Percentiles rank a stretch among this genome's conserved stretches.
Evolutionary conservation across 1,140 invertebrate genomes (phyloP).

Genomic region (Phocides pigmalion): DNA sequence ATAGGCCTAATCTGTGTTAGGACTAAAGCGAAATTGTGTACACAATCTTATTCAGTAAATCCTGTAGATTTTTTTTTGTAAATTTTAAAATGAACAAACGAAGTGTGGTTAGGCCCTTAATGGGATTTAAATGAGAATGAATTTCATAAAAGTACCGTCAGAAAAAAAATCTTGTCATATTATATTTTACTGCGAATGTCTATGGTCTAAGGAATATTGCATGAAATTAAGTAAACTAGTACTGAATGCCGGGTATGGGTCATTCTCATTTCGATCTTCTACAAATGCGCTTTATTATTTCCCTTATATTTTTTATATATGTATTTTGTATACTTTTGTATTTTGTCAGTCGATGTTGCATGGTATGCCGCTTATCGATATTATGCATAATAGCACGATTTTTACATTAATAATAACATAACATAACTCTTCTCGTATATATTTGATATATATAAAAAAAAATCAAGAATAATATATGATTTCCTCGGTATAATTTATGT

Average conservation of each 20-base stretch:
- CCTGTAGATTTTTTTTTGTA: too few species aligned
- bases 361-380: conserved; percentile 72
- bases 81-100: background rate
- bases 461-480: too few species aligned
- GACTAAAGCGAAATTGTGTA: background rate
- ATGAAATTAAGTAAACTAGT: conserved; percentile 42
- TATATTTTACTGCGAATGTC: conserved; percentile 27
- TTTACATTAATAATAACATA: conserved; percentile 51
- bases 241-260: conserved; percentile 53
- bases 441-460: background rate
- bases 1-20: background rate
- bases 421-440: conserved; percentile 26
- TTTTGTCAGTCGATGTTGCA: conserved; percentile 69
- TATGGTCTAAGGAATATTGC: conserved; percentile 36
- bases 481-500: too few species aligned
- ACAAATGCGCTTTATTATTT: conserved; percentile 49
- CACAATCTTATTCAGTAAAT: background rate
- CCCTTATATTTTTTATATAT: conserved; percentile 49
- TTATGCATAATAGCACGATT: conserved; percentile 72
- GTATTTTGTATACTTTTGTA: conserved; percentile 39
- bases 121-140: conserved; percentile 81
- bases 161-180: conserved; percentile 15
- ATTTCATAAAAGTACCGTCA: conserved; percentile 33
- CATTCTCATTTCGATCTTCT: conserved; percentile 79
- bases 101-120: conserved; percentile 60